phyloP scores from a whole-genome alignment of 1,140 invertebrate species.

The Parasteatoda tepidariorum region DNA sequence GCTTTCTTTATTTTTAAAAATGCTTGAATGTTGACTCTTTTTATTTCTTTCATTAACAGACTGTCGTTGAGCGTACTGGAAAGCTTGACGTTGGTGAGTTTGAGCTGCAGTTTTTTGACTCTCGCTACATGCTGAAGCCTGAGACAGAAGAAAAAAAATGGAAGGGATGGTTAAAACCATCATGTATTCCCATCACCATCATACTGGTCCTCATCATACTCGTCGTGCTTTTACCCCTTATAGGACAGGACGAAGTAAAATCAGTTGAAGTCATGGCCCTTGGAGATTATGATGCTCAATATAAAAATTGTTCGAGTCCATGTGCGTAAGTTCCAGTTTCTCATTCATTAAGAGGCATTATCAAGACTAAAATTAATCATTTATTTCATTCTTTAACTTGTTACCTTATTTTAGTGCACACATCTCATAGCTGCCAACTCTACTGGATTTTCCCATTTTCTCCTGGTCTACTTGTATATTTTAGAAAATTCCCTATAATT shows the following conservation, averaged over 20 bases:
- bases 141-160: conserved; percentile 60
- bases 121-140: conserved; percentile 61
- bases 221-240: conserved; percentile 79
- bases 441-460: too few species aligned
- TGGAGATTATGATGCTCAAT: conserved; percentile 51
- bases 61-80: conserved; percentile 72
- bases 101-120: conserved; percentile 62
- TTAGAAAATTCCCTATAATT: too few species aligned
- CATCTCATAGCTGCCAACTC: too few species aligned
- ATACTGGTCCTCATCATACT: conserved; percentile 81
- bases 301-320: conserved; percentile 56
- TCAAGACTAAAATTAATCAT: background rate
- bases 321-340: conserved; percentile 37
- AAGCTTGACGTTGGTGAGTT: conserved; percentile 65
- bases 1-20: too few species aligned
- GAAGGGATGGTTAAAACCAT: conserved; percentile 77
- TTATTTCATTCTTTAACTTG: background rate
- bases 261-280: conserved; percentile 56
- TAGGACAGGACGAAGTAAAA: conserved; percentile 72
- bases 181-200: conserved; percentile 82
- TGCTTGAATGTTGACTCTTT: too few species aligned
- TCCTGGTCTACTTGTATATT: too few species aligned
- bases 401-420: too few species aligned
- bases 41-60: too few species aligned
- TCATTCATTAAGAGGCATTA: background rate